Evolutionary conservation across 2,797 vertebrate species (phyloP), one percentile per base, ranked within the genome.

Genomic region (Lepilemur septentrionalis): DNA sequence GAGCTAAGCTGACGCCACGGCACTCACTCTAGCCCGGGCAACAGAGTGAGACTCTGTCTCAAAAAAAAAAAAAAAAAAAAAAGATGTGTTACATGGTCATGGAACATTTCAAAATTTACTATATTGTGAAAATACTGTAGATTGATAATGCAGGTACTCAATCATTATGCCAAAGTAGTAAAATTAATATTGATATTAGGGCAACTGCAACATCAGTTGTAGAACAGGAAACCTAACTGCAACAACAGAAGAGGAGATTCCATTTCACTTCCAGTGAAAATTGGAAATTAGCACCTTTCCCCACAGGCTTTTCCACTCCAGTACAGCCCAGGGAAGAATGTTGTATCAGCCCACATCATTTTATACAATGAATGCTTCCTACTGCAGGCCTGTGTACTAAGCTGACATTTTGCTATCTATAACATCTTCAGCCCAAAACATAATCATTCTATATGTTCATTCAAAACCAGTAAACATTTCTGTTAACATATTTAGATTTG

Each of bases 91-190:
- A 15, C 5, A 52, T 35, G n/a, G 52, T 52, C 30, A 69, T 0
- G 5, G 28, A 46, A n/a, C 5, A 50, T 11, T 67, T 76, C 35
- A 18, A 59, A 22, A 32, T 17, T 28, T 88, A 17, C 52, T 55
- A 25, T 4, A 20, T 1, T 18, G 15, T 30, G 3, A 46, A 57
- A 35, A 32, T 20, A 30, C 7, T 11, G 11, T 2, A 2, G 11
- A 4, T 13, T 57, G 50, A 28, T 12, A 57, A 0, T 46, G 17
- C 30, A 57, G 57, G 46, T 10, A 57, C 18, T 25, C 32, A 63
- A 57, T 83, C 48, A 73, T 46, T 46, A 48, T 32, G 15, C 3
- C 43, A 41, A 50, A 20, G 48, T 8, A 52, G 43, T 43, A 23
- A 78, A 61, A 69, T 50, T 48, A 41, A 46, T 23, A 69, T 2